Conservation (phyloP, 2,113 vertebrate genomes). For the Indicator maculatus region DNA sequence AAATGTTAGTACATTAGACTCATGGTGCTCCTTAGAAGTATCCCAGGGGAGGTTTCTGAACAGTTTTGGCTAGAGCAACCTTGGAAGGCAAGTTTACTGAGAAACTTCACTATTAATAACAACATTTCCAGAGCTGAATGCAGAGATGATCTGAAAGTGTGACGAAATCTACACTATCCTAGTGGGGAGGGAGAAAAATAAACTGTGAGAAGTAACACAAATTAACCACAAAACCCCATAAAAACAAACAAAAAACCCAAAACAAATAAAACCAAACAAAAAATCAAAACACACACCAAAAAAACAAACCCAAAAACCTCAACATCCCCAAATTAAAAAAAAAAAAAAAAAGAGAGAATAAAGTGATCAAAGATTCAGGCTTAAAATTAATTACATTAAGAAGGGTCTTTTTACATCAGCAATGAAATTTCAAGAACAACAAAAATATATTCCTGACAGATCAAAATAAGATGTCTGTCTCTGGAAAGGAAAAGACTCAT, state of each 20-base stretch:
- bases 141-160: not conserved
- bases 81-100: slow-evolving; percentile 42
- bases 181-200: slow-evolving; percentile 8
- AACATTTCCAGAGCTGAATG: slow-evolving; percentile 13
- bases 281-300: no score
- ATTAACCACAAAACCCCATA: no score
- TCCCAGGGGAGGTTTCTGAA: slow-evolving; percentile 66
- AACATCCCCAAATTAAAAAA: not conserved
- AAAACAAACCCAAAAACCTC: no score
- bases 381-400: not conserved
- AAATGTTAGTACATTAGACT: slow-evolving; percentile 68
- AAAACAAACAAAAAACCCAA: no score
- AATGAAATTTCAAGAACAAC: not conserved
- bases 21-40: slow-evolving; percentile 65
- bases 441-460: not conserved
- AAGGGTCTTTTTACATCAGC: not conserved
- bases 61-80: slow-evolving; percentile 62
- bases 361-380: slow-evolving; percentile 23
- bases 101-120: slow-evolving; percentile 42
- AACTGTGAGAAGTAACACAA: not conserved
- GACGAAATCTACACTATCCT: not conserved
- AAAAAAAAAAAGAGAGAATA: not conserved
- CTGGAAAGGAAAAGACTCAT: slow-evolving; percentile 29
- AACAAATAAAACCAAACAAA: no score
- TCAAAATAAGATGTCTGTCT: slow-evolving; percentile 49